Base-by-base conservation (phyloP, 2,113 vertebrate genomes). In the Percina caprodes region DNA sequence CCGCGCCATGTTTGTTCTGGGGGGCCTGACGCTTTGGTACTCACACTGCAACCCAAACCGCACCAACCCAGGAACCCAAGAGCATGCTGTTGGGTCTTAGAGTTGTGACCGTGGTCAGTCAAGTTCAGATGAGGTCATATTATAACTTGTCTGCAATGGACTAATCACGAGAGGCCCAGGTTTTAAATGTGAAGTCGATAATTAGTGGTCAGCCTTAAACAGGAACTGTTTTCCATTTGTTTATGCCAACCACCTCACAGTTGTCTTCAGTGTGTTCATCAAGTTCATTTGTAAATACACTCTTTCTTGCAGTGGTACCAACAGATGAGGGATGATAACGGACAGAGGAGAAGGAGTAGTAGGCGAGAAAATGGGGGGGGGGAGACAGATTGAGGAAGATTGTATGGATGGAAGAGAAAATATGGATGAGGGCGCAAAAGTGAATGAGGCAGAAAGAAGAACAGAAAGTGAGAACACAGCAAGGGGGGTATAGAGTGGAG, bases 1-100 rank as follows among this genome's bases (percentile, higher is more conserved):
- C 66, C 39, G 30, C 60, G 61, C 76, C 80, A 33, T 95, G 93
- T 95, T 95, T 95, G 91, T 93, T 90, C 91, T 93, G 89, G 90
- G 89, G 80, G 89, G 86, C 83, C 70, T 63, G 45, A 84, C 55
- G 76, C 86, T 86, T 84, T 87, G 80, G 90, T 88, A 75, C 89
- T 91, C 86, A 61, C 86, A 79, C 88, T 88, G 86, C 80, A 90
- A 92, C 86, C 86, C 90, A 92, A 94, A 94, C 92, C 93, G 49
- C 92, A 93, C 77, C 78, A 69, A 58, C 86, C 82, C 60, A 88
- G 67, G 82, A 92, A 89, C 85, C 82, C 18, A 61, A 58, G 79
- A 90, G 86, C 85, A 49, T 5, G 70, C 80, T 80, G 67, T 30
- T 77, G 82, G 84, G 79, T 51, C 86, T 80, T 83, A 90, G 68